phyloP scores from a whole-genome alignment of 2,113 vertebrate species.

The Pagrus major region DNA sequence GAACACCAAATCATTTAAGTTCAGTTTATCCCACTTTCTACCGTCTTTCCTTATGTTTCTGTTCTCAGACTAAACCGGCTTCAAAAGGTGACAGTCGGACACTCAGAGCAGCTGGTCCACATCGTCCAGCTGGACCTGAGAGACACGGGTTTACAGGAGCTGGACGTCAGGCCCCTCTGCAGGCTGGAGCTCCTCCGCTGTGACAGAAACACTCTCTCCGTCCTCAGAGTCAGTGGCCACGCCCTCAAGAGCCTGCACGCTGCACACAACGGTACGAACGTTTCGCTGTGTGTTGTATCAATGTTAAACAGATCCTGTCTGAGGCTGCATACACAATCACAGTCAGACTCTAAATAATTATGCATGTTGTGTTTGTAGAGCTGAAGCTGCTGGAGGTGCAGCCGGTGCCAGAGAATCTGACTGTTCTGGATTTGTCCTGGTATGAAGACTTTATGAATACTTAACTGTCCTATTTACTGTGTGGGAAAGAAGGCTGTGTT shows the following conservation, averaged over 20 bases:
- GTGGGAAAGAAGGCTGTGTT: not conserved
- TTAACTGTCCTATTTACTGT: conserved; percentile 17
- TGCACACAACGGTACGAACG: conserved; percentile 89
- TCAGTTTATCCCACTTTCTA: not conserved
- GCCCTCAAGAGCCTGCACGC: conserved; percentile 91
- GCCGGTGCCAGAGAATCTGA: conserved; percentile 91
- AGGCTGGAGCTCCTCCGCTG: conserved; percentile 94
- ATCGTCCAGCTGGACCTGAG: conserved; percentile 93
- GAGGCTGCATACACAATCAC: not conserved
- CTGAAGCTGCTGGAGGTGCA: conserved; percentile 91
- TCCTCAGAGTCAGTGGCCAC: conserved; percentile 88
- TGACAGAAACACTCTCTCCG: conserved; percentile 90
- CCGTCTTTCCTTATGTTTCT: not conserved
- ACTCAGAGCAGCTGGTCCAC: conserved; percentile 89
- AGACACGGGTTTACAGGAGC: conserved; percentile 89
- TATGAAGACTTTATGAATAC: conserved; percentile 70
- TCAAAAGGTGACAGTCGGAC: conserved; percentile 78
- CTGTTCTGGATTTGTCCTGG: conserved; percentile 94
- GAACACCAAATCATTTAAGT: not conserved
- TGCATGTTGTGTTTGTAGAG: conserved; percentile 81
- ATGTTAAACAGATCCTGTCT: not conserved
- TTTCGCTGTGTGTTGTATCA: not conserved
- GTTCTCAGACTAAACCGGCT: conserved; percentile 89
- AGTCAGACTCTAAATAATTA: not conserved
- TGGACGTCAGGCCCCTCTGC: conserved; percentile 89